Conservation (phyloP, 2,113 vertebrate genomes). For the Semnornis frantzii region DNA sequence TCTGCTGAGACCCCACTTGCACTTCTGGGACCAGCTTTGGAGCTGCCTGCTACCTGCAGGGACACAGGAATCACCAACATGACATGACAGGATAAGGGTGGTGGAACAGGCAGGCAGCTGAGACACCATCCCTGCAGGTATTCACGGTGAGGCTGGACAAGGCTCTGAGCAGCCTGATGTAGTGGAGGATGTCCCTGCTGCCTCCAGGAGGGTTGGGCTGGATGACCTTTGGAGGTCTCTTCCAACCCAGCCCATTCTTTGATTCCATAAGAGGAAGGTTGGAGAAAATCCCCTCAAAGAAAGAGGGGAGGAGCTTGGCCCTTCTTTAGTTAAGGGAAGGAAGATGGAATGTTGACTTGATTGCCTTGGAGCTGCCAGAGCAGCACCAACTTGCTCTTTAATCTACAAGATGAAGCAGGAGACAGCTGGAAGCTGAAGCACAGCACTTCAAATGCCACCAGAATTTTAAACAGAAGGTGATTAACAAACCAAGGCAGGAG, state of each 20-base stretch:
- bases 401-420: background rate
- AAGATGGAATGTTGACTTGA: background rate
- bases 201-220: background rate
- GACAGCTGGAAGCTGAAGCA: conserved; percentile 17
- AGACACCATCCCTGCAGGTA: no score
- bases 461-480: background rate
- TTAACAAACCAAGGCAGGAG: background rate
- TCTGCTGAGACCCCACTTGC: no score
- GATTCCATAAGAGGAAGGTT: no score
- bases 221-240: background rate
- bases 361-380: background rate
- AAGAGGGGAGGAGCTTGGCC: background rate
- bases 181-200: background rate
- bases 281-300: background rate
- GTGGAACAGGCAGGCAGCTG: no score
- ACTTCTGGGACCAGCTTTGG: no score
- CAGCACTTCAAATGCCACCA: background rate
- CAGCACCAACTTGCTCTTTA: background rate
- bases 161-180: background rate
- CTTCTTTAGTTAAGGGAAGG: background rate
- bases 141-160: background rate
- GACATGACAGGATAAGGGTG: no score
- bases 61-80: no score
- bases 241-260: no score
- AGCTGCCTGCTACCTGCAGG: no score